Conservation (phyloP, 2,888 invertebrate genomes). For the Acrocera orbiculus region DNA sequence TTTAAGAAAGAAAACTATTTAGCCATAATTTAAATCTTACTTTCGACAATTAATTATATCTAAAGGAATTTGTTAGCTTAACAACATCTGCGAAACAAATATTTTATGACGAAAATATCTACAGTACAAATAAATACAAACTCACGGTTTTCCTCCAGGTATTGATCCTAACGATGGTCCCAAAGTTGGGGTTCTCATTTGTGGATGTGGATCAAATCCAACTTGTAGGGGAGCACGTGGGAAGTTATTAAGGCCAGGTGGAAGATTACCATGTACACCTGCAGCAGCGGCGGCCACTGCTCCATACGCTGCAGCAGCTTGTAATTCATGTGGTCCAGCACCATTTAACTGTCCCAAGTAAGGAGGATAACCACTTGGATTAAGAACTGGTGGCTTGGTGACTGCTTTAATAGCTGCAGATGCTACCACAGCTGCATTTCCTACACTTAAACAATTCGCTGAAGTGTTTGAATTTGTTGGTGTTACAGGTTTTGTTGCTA, state of each 20-base stretch:
- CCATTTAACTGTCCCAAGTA: conserved; percentile 36
- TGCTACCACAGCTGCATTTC: conserved; percentile 13
- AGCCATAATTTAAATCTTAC: too few species aligned
- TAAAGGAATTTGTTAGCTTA: too few species aligned
- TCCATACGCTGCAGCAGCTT: conserved; percentile 34
- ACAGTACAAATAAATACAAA: conserved; percentile 19
- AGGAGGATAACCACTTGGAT: conserved; percentile 39
- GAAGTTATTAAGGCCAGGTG: conserved; percentile 44
- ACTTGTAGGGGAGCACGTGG: conserved; percentile 46
- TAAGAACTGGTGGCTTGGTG: conserved; percentile 14
- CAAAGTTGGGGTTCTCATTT: conserved; percentile 38
- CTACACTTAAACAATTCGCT: conserved; percentile 37
- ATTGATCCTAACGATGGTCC: conserved; percentile 39
- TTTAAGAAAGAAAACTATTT: too few species aligned
- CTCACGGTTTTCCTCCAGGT: conserved; percentile 76
- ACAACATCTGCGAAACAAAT: not conserved
- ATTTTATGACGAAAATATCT: not conserved
- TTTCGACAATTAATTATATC: too few species aligned
- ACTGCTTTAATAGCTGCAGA: conserved; percentile 14
- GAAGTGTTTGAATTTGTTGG: conserved; percentile 45
- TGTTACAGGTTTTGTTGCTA: conserved; percentile 77
- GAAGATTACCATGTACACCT: conserved; percentile 44
- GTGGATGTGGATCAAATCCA: conserved; percentile 47
- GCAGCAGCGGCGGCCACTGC: conserved; percentile 31
- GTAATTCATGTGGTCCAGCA: conserved; percentile 42